Conservation (phyloP, 53 echinoderm and acorn worm genomes). For the Astropecten irregularis region DNA sequence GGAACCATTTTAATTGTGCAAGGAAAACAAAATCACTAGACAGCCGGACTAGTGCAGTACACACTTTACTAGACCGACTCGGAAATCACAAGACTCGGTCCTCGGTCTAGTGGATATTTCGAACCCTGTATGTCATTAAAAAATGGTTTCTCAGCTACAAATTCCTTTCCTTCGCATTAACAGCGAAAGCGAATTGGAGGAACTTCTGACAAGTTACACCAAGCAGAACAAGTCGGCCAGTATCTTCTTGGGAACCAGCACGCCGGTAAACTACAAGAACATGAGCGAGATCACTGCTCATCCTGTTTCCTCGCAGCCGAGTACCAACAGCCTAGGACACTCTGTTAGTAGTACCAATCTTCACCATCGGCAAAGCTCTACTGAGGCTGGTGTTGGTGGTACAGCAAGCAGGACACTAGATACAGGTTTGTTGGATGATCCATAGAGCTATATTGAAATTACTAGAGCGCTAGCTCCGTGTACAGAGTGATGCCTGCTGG, state of each 20-base stretch:
- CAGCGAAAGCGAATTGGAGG: constrained; percentile 96
- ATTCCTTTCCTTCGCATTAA: too few species aligned
- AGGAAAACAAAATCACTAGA: too few species aligned
- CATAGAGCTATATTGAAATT: too few species aligned
- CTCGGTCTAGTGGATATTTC: too few species aligned
- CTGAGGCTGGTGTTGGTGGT: not conserved
- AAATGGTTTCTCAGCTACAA: too few species aligned
- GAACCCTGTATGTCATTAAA: too few species aligned
- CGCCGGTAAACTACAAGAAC: constrained; percentile 51
- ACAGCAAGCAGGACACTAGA: constrained; percentile 13
- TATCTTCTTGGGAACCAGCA: constrained; percentile 92
- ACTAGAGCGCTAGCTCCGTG: too few species aligned
- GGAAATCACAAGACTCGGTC: too few species aligned
- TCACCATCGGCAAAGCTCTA: not conserved
- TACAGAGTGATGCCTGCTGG: too few species aligned
- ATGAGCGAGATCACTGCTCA: constrained; percentile 66
- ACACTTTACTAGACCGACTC: too few species aligned
- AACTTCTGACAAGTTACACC: constrained; percentile 93
- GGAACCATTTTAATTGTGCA: too few species aligned
- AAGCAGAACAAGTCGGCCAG: constrained; percentile 99
- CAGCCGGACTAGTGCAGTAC: too few species aligned
- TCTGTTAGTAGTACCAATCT: constrained; percentile 13
- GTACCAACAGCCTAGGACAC: not conserved
- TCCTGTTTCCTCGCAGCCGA: constrained; percentile 38
- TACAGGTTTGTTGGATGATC: constrained; percentile 43